These are phyloP conservation scores for Sinocyclocheilus maitianheensis DNA, from an alignment of 2,113 vertebrate genomes.

Conservation along the genomic window DNA sequence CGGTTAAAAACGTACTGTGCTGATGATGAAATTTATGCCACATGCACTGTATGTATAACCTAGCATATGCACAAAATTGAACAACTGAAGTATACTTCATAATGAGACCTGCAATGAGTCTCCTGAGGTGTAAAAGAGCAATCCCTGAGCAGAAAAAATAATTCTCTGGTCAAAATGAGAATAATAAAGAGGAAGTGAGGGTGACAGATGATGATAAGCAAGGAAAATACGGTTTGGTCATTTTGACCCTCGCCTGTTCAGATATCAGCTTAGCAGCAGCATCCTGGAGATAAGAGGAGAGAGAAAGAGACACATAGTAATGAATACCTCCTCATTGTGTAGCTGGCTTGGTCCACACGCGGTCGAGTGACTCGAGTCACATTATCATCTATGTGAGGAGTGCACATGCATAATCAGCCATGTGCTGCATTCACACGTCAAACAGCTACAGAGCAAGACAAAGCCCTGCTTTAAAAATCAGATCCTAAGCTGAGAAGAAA, in stretches of 20 bases:
- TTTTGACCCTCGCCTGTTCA: slow-evolving; percentile 1
- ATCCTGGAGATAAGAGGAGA: slow-evolving; percentile 43
- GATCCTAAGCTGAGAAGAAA: neutral
- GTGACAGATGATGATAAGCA: slow-evolving; percentile 7
- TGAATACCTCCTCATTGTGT: neutral
- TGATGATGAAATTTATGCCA: no score
- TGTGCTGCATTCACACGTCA: slow-evolving; percentile 44
- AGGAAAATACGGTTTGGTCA: slow-evolving; percentile 35
- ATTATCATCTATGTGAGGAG: slow-evolving; percentile 41
- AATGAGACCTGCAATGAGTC: neutral
- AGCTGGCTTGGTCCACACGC: neutral
- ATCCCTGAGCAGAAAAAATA: neutral
- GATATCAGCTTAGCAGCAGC: slow-evolving; percentile 38
- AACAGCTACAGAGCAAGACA: slow-evolving; percentile 14
- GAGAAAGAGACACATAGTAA: slow-evolving; percentile 23
- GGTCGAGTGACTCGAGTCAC: neutral
- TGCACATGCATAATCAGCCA: slow-evolving; percentile 36
- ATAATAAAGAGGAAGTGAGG: neutral
- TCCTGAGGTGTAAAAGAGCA: neutral
- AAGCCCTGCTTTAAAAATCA: neutral
- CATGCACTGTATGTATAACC: no score
- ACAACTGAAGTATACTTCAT: neutral
- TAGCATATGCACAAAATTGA: neutral
- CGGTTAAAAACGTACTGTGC: no score
- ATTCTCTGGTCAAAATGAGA: neutral